Percentiles rank a stretch among this genome's conserved stretches.
Conservation (phyloP, 1,140 invertebrate genomes). For the Caenorhabditis brenneri region DNA sequence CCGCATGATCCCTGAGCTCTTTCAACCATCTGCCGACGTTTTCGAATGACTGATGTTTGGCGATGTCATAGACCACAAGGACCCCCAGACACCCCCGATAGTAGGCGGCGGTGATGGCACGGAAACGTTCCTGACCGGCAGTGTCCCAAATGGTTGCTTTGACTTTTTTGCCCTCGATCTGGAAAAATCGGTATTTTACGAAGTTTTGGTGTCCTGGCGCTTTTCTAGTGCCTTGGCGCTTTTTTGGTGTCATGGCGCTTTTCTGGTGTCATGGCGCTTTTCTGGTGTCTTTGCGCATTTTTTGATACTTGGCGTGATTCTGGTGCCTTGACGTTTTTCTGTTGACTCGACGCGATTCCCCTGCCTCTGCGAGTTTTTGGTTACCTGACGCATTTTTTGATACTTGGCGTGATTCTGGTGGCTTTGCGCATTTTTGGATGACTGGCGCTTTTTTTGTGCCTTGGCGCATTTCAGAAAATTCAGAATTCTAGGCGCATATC, state of each 20-base stretch:
- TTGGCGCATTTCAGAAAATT: too few species aligned
- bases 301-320: not conserved
- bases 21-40: conserved; percentile 96
- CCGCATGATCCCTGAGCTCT: conserved; percentile 89
- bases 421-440: not conserved
- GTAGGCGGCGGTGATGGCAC: conserved; percentile 91
- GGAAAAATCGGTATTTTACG: too few species aligned
- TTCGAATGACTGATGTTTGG: conserved; percentile 96
- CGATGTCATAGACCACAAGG: conserved; percentile 92
- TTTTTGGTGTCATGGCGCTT: not conserved
- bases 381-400: not conserved
- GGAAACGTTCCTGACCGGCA: conserved; percentile 94
- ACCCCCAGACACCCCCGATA: conserved; percentile 92
- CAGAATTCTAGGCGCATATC: not conserved
- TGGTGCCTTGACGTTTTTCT: not conserved
- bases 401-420: not conserved
- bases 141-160: conserved; percentile 99
- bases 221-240: not conserved
- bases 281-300: not conserved
- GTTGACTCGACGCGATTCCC: not conserved
- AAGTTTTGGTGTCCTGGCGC: not conserved
- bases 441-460: not conserved
- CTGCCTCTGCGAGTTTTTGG: not conserved
- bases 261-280: not conserved
- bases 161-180: conserved; percentile 90